These are phyloP conservation scores for Bombus pyrosoma DNA, from an alignment of 1,140 invertebrate genomes.

Conservation along the genomic window DNA sequence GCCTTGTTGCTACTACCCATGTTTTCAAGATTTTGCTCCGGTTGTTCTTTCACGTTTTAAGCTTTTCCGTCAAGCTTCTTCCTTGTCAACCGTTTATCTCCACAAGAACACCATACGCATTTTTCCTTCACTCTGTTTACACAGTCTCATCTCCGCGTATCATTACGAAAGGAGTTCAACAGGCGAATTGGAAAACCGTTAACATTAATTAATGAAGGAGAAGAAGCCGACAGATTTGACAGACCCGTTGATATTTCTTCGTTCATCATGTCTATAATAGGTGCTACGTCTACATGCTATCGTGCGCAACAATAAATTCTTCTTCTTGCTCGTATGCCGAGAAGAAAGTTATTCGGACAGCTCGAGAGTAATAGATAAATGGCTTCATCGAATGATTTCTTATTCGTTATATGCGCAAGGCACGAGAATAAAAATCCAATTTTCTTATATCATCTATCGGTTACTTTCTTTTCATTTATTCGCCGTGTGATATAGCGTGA, in stretches of 20 bases:
- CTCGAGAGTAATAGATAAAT: neutral
- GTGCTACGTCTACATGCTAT: too few relatives aligned
- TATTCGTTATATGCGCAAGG: neutral
- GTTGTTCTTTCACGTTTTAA: conserved; percentile 5
- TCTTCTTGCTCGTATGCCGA: too few relatives aligned
- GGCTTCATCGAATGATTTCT: neutral
- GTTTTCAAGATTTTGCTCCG: conserved; percentile 27
- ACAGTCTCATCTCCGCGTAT: conserved; percentile 5
- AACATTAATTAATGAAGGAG: too few relatives aligned
- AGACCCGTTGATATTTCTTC: too few relatives aligned
- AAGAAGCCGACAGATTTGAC: neutral
- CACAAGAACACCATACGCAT: neutral
- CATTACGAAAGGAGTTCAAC: neutral
- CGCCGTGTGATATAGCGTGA: too few relatives aligned
- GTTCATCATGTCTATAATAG: too few relatives aligned
- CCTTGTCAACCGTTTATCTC: neutral
- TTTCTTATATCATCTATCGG: too few relatives aligned
- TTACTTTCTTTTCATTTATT: neutral
- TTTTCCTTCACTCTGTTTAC: neutral
- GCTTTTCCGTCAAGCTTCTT: neutral
- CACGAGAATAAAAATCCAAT: neutral
- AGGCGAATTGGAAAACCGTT: too few relatives aligned
- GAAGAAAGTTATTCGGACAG: neutral
- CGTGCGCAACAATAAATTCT: too few relatives aligned
- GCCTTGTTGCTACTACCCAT: conserved; percentile 79